Percentiles rank a stretch among this genome's conserved stretches.
These are phyloP conservation scores for Phycodurus eques DNA, from an alignment of 2,113 vertebrate genomes.

Conservation along the genomic window DNA sequence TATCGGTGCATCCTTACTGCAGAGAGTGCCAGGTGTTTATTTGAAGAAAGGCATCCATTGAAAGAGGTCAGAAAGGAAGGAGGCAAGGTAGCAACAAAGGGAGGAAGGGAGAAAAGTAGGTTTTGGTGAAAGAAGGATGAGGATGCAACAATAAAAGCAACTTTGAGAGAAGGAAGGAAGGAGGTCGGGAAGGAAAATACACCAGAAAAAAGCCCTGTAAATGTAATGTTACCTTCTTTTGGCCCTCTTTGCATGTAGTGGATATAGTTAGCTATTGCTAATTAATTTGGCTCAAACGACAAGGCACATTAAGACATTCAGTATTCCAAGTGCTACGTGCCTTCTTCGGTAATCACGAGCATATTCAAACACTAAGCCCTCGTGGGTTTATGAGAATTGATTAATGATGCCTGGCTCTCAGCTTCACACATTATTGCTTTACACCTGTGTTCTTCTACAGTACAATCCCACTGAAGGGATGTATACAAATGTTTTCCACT, in stretches of 20 bases:
- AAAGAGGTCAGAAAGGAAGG: not conserved
- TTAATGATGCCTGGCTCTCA: not conserved
- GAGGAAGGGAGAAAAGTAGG: not conserved
- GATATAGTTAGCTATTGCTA: not conserved
- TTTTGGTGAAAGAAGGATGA: not conserved
- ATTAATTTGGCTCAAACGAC: not conserved
- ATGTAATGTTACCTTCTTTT: not conserved
- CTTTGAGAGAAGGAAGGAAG: not conserved
- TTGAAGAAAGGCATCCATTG: not conserved
- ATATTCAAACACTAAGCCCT: not conserved
- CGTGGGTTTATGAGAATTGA: not conserved
- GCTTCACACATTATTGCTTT: conserved; percentile 28
- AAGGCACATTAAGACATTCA: not conserved
- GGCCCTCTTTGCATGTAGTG: not conserved
- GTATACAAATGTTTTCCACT: conserved; percentile 41
- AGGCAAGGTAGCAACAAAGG: not conserved
- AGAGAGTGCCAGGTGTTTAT: not conserved
- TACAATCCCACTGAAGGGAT: conserved; percentile 30
- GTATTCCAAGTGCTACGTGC: not conserved
- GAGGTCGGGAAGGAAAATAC: not conserved
- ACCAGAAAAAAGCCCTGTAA: not conserved
- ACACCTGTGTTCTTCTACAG: not conserved
- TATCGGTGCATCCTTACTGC: too few species aligned
- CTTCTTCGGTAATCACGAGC: not conserved
- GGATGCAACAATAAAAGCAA: too few species aligned